Evolutionary conservation across 2,113 vertebrate species (phyloP).

Genomic region (Saguinus imperator): DNA sequence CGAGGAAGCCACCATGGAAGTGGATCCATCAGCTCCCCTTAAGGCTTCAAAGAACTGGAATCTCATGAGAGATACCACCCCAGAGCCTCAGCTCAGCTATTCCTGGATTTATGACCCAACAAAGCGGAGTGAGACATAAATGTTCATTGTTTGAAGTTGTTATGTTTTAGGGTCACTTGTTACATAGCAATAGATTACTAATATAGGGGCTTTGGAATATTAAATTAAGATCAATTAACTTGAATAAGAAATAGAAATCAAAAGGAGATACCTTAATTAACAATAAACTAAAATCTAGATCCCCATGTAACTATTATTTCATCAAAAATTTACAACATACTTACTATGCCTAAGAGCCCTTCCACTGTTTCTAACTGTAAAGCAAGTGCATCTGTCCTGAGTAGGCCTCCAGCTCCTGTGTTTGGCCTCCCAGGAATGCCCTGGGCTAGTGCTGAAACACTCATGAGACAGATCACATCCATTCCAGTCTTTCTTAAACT

Average conservation of each 20-base stretch:
- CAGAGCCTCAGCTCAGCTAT: background rate
- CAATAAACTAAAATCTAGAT: background rate
- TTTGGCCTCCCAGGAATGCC: background rate
- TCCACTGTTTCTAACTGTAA: background rate
- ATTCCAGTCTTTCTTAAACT: background rate
- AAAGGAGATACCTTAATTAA: background rate
- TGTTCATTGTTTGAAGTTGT: background rate
- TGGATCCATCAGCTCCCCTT: background rate
- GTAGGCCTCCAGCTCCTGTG: background rate
- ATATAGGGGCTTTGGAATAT: background rate
- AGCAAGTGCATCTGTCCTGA: background rate
- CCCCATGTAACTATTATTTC: background rate
- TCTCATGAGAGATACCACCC: rapidly evolving
- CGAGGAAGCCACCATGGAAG: background rate
- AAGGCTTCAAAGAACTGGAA: background rate
- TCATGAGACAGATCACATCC: background rate
- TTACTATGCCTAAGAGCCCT: background rate
- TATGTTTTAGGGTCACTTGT: background rate
- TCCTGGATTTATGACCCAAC: background rate
- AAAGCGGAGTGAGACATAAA: background rate
- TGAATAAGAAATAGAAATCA: background rate
- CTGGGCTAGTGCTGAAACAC: background rate
- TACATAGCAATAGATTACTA: background rate
- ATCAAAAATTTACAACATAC: background rate
- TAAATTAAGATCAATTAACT: background rate